These are phyloP conservation scores for Eilema sororculum DNA, from an alignment of 2,888 invertebrate genomes.

Conservation along the genomic window DNA sequence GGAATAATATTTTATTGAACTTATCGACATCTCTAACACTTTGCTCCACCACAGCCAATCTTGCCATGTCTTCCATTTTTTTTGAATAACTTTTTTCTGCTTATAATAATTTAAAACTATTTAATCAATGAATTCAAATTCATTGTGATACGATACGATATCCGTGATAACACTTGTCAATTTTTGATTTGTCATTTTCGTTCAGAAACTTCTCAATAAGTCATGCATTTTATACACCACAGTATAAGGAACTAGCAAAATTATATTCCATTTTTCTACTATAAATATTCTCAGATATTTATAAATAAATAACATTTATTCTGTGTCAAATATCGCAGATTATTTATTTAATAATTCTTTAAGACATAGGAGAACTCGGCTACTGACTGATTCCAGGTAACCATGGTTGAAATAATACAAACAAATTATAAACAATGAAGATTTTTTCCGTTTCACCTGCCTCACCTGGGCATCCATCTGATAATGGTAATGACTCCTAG, in stretches of 20 bases:
- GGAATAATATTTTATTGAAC: conserved; percentile 69
- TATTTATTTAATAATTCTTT: too few relatives aligned
- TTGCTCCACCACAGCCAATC: conserved; percentile 79
- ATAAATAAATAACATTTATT: too few relatives aligned
- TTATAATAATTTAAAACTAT: conserved; percentile 33
- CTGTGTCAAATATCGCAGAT: too few relatives aligned
- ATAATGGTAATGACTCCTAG: conserved; percentile 41
- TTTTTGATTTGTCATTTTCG: conserved; percentile 75
- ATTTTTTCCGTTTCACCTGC: conserved; percentile 40
- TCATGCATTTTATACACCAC: too few relatives aligned
- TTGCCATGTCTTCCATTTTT: conserved; percentile 82
- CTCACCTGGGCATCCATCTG: conserved; percentile 40
- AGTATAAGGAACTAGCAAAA: too few relatives aligned
- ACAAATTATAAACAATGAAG: conserved; percentile 42
- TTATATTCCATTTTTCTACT: too few relatives aligned
- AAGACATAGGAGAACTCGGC: too few relatives aligned
- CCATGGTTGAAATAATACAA: conserved; percentile 45
- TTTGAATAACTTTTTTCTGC: conserved; percentile 32
- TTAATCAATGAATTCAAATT: conserved; percentile 51
- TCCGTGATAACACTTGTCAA: conserved; percentile 69
- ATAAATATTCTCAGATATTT: too few relatives aligned
- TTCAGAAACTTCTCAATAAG: conserved; percentile 47
- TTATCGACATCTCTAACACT: conserved; percentile 64
- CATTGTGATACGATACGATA: conserved; percentile 39
- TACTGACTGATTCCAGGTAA: conserved; percentile 24